phyloP scores from a whole-genome alignment of 2,888 invertebrate genomes.

The Campoplex capitator region DNA sequence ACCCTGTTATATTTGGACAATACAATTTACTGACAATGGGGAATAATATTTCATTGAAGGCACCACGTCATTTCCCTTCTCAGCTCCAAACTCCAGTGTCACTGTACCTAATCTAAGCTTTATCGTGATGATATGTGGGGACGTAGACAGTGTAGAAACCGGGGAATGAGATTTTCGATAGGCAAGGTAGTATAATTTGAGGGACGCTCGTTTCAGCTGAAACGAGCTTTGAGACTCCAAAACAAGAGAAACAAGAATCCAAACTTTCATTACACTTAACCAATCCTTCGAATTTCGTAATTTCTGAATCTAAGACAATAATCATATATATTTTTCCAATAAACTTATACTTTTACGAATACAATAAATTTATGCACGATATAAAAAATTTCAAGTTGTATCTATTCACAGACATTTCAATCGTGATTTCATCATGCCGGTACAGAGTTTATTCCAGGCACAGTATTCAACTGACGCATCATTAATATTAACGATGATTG shows the following conservation, averaged over 20 bases:
- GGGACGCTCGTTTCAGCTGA: background rate
- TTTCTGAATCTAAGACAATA: background rate
- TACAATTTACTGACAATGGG: slow-evolving; percentile 59
- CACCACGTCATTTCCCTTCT: slow-evolving; percentile 47
- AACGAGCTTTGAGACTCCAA: background rate
- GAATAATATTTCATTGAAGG: slow-evolving; percentile 60
- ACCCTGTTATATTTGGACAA: slow-evolving; percentile 37
- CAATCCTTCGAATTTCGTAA: background rate
- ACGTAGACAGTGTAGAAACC: slow-evolving; percentile 17
- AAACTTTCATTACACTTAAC: background rate
- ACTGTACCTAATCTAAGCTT: slow-evolving; percentile 1
- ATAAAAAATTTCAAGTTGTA: background rate
- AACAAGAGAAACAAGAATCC: background rate
- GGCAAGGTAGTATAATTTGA: background rate
- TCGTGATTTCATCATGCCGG: background rate
- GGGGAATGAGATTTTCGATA: slow-evolving; percentile 7
- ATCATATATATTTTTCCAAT: background rate
- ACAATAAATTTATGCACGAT: background rate
- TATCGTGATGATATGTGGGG: background rate
- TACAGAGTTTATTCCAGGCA: background rate
- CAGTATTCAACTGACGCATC: background rate
- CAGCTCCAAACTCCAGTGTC: slow-evolving; percentile 15
- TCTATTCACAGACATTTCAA: background rate
- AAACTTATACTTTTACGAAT: background rate
- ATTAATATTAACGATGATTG: background rate